Conservation (phyloP, 2,888 invertebrate genomes). For the Drosophila incognita region DNA sequence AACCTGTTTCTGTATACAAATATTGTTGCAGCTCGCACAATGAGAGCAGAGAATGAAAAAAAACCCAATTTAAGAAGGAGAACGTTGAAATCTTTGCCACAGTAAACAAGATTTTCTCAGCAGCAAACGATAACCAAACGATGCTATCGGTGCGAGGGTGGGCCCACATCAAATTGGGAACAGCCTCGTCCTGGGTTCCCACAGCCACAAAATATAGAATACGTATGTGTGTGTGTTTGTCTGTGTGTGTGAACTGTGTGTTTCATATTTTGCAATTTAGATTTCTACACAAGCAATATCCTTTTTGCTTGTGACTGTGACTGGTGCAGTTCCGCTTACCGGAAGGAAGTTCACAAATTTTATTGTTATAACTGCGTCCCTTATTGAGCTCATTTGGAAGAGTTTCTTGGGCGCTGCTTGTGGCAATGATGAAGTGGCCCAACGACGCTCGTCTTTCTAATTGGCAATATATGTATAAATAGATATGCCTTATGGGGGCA, state of each 20-base stretch:
- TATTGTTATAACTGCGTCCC: conserved; percentile 39
- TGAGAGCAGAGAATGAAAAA: conserved; percentile 5
- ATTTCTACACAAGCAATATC: conserved; percentile 68
- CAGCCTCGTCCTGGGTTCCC: conserved; percentile 58
- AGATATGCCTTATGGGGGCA: background rate
- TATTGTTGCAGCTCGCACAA: conserved; percentile 46
- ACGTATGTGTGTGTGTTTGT: conserved; percentile 7
- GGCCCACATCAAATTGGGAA: conserved; percentile 75
- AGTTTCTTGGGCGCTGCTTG: conserved; percentile 22
- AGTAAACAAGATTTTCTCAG: conserved; percentile 75
- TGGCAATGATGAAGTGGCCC: conserved; percentile 17
- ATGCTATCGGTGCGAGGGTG: conserved; percentile 77
- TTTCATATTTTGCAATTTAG: conserved; percentile 78
- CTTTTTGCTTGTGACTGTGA: conserved; percentile 43
- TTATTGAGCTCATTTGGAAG: conserved; percentile 33
- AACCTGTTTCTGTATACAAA: conserved; percentile 66
- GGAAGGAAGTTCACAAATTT: conserved; percentile 74
- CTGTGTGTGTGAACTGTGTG: conserved; percentile 30
- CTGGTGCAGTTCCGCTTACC: conserved; percentile 63
- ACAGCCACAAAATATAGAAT: conserved; percentile 33
- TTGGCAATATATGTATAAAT: background rate
- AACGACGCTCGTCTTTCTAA: background rate
- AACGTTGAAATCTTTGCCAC: conserved; percentile 54
- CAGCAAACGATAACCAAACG: conserved; percentile 42
- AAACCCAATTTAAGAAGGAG: conserved; percentile 2